phyloP scores from a whole-genome alignment of 2,888 invertebrate genomes.

The Stegana nigrithorax region DNA sequence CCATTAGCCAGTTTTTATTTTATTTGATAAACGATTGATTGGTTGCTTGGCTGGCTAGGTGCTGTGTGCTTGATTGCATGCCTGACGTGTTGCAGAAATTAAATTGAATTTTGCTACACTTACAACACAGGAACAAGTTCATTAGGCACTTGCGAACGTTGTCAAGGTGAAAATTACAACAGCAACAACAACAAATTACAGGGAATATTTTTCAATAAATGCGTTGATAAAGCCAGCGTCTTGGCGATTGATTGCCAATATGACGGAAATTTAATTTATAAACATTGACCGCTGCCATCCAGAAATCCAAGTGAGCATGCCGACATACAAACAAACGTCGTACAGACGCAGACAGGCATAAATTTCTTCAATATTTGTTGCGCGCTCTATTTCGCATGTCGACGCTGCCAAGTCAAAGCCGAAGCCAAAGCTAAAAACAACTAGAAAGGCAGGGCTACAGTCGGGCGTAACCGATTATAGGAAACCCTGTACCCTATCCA shows the following conservation, averaged over 20 bases:
- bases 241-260: slow-evolving; percentile 3
- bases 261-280: slow-evolving; percentile 12
- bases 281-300: slow-evolving; percentile 1
- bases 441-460: no score
- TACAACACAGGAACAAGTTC: not conserved
- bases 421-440: no score
- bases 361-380: no score
- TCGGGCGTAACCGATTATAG: no score
- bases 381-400: no score
- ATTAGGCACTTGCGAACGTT: slow-evolving; percentile 1
- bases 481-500: no score
- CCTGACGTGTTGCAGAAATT: not conserved
- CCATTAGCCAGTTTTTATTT: no score
- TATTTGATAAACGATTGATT: no score
- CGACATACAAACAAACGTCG: not conserved
- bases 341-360: not conserved
- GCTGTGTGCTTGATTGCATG: not conserved
- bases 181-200: not conserved
- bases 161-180: not conserved
- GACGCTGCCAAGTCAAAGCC: no score
- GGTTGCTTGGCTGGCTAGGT: not conserved
- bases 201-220: no score
- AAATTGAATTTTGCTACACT: slow-evolving; percentile 3
- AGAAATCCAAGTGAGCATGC: not conserved
- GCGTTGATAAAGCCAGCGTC: not conserved